phyloP scores from a whole-genome alignment of 1,140 invertebrate species.

The Drosophila bipectinata region DNA sequence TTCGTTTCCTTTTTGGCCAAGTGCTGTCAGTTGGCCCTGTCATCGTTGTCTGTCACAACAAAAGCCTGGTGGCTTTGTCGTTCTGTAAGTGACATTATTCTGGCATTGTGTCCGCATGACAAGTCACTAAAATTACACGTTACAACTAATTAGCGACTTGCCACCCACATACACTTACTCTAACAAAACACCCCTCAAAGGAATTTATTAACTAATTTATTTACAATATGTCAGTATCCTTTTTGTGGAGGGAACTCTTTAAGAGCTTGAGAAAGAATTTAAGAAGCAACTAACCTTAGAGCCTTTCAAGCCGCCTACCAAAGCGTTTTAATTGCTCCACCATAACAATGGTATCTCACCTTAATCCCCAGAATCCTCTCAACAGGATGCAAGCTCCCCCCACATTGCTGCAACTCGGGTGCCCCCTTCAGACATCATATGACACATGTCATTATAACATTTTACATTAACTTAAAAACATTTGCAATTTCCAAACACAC shows the following conservation, averaged over 20 bases:
- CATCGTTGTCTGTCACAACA: slow-evolving; percentile 60
- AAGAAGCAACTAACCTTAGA: too few species aligned
- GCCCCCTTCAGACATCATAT: slow-evolving; percentile 36
- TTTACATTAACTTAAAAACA: slow-evolving; percentile 81
- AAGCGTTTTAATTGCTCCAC: background rate
- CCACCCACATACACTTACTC: slow-evolving; percentile 17
- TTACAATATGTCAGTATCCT: slow-evolving; percentile 50
- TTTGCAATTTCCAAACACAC: slow-evolving; percentile 72
- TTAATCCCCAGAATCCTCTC: background rate
- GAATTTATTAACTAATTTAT: slow-evolving; percentile 53
- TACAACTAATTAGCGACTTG: slow-evolving; percentile 69
- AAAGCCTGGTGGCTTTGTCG: slow-evolving; percentile 41
- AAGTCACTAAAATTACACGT: slow-evolving; percentile 75
- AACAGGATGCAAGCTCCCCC: slow-evolving; percentile 2
- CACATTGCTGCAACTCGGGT: slow-evolving; percentile 10
- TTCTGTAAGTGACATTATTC: slow-evolving; percentile 42
- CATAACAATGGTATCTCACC: background rate
- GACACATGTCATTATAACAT: slow-evolving; percentile 79
- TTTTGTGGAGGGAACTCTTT: slow-evolving; percentile 19
- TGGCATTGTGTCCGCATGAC: slow-evolving; percentile 42
- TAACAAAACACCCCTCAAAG: background rate
- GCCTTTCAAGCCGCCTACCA: background rate
- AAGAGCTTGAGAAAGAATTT: background rate
- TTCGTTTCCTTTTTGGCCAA: slow-evolving; percentile 30
- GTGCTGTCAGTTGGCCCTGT: slow-evolving; percentile 36